Percentiles rank a stretch among this genome's conserved stretches.
Evolutionary conservation across 1,140 invertebrate species (phyloP).

Genomic region (Drosophila kurseongensis): DNA sequence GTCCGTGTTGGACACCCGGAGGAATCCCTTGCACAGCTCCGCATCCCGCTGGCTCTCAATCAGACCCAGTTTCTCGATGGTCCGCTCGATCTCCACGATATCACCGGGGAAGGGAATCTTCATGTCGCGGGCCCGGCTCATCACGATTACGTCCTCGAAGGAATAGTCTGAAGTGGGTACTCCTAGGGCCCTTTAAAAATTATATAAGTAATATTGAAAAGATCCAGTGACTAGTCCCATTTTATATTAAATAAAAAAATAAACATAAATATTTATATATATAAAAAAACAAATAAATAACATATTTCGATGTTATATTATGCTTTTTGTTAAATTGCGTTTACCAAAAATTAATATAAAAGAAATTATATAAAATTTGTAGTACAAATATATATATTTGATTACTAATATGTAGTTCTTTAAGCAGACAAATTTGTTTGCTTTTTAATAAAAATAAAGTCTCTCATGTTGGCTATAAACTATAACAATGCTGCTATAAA

Average conservation of each 20-base stretch:
- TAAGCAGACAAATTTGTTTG: too few relatives aligned
- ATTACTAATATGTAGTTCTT: too few relatives aligned
- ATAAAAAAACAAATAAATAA: too few relatives aligned
- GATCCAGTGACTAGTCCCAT: too few relatives aligned
- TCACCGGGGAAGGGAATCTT: constrained; percentile 90
- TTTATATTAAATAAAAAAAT: too few relatives aligned
- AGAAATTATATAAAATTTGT: too few relatives aligned
- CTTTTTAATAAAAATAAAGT: too few relatives aligned
- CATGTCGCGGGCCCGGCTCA: constrained; percentile 92
- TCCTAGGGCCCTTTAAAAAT: constrained; percentile 88
- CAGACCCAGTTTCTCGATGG: constrained; percentile 88
- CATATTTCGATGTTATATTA: too few relatives aligned
- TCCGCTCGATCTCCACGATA: constrained; percentile 91
- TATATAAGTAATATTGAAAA: neutral
- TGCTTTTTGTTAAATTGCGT: too few relatives aligned
- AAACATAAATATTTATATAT: too few relatives aligned
- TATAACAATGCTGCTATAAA: neutral
- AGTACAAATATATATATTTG: too few relatives aligned
- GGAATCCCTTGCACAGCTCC: constrained; percentile 58
- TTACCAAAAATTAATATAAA: too few relatives aligned
- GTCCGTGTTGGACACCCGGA: constrained; percentile 58
- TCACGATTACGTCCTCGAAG: constrained; percentile 95
- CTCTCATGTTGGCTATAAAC: neutral
- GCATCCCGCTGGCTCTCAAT: constrained; percentile 55
- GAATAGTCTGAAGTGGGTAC: constrained; percentile 96